Conservation (phyloP, 2,888 invertebrate species). For the Cephus spinipes region DNA sequence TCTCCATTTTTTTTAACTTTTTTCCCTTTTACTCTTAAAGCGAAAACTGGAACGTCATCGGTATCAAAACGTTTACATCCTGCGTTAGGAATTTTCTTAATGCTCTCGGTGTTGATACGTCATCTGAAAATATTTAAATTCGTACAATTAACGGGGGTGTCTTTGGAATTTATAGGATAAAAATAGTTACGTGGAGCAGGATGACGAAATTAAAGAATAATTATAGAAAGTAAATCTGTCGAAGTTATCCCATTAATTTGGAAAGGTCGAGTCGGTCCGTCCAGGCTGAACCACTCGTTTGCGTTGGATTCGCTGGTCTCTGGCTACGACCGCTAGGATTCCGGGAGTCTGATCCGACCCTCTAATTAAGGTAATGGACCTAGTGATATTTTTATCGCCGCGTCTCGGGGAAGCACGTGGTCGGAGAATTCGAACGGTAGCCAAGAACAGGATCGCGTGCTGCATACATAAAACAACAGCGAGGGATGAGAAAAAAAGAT, state of each 20-base stretch:
- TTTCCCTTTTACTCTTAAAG: neutral
- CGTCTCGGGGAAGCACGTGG: conserved; percentile 28
- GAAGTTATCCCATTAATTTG: neutral
- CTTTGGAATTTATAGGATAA: neutral
- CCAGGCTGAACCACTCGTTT: neutral
- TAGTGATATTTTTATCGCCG: conserved; percentile 46
- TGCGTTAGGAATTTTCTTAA: neutral
- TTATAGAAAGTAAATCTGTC: neutral
- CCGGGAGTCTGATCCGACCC: conserved; percentile 20
- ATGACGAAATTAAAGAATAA: neutral
- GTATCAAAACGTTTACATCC: neutral
- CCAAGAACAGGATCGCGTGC: conserved; percentile 13
- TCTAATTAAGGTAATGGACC: conserved; percentile 50
- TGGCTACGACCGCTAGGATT: conserved; percentile 16
- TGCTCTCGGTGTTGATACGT: neutral
- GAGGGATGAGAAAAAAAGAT: neutral
- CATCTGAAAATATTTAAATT: neutral
- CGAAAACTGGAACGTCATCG: neutral
- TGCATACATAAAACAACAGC: conserved; percentile 25
- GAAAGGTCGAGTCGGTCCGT: neutral
- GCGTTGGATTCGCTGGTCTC: neutral
- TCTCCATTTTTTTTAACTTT: neutral
- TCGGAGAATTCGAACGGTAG: neutral
- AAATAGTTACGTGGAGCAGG: neutral
- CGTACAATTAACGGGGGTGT: neutral